Base-by-base conservation (phyloP, 2,113 vertebrate genomes). In the Orthonyx spaldingii region DNA sequence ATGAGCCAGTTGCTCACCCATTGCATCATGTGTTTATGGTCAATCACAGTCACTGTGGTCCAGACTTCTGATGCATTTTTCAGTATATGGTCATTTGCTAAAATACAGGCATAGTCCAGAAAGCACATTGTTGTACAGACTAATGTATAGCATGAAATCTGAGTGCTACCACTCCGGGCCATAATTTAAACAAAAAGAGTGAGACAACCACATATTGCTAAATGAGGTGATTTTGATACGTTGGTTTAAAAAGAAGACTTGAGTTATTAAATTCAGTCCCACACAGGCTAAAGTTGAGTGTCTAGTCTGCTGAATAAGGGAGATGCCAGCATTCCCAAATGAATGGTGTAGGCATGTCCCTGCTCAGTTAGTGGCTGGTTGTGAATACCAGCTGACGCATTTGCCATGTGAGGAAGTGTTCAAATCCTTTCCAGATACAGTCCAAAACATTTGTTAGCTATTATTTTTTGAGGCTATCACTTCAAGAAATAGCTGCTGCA, bases 171-270 rank as follows among this genome's bases (percentile, higher is more conserved):
- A 37, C 64, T 13, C 1, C 22, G 37, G 55, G 56, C 70, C 24
- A 13, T 75, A 87, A 94, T 87, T 89, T 81, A 81, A 87, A 84
- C 37, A 77, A 89, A 86, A 71, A 37, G 63, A 87, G 33, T 33
- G 52, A 91, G 84, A 75, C 69, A 27, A 81, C 18, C 44, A 55
- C 42, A 70, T 91, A 35, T 28, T 87, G 74, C 44, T 91, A 82
- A 91, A 89, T 89, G 26, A 95, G 21, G 81, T 94, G 81, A 84
- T 91, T 84, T 85, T 89, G 81, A 85, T 87, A 82, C 3, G 6
- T 81, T 0, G 1, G 61, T 71, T 94, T 71, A 49, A 81, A 71
- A 84, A 50, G 42, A 76, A 15, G 77, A 68, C 39, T 78, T 66
- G 19, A 15, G 9, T 93, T 84, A 74, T 63, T 87, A 65, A 96